Conservation (phyloP, 2,797 vertebrate species). For the Gambelia wislizenii region DNA sequence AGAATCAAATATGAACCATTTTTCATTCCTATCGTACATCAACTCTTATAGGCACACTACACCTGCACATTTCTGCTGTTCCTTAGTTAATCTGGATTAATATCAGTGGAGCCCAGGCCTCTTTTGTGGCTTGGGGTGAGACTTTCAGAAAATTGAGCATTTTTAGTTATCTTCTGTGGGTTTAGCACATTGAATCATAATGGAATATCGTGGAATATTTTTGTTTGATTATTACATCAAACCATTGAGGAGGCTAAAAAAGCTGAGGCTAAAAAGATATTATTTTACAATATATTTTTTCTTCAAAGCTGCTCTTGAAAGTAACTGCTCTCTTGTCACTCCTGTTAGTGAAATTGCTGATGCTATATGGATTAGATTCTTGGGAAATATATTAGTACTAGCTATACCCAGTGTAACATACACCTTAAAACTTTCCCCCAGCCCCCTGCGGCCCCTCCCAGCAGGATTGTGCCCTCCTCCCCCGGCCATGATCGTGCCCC, state of each 20-base stretch:
- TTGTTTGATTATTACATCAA: neutral
- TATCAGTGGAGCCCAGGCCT: no score
- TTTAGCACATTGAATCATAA: neutral
- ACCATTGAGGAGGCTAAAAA: neutral
- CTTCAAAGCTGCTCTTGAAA: neutral
- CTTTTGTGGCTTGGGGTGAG: neutral
- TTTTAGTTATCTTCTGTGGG: neutral
- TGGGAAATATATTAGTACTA: neutral
- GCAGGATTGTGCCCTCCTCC: no score
- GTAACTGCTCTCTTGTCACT: neutral
- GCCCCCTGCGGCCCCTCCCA: no score
- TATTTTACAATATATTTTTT: neutral
- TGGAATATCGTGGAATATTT: neutral
- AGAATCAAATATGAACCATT: no score
- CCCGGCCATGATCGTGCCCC: no score
- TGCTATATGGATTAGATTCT: neutral
- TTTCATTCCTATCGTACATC: no score
- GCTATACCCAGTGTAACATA: no score
- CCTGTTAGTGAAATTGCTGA: neutral
- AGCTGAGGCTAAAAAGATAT: no score
- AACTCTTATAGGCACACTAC: neutral
- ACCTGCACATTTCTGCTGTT: neutral
- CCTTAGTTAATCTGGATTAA: neutral
- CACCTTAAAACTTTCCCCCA: no score
- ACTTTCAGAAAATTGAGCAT: neutral